These are phyloP conservation scores for Drosophila tripunctata DNA, from an alignment of 2,888 invertebrate species.

Conservation along the genomic window DNA sequence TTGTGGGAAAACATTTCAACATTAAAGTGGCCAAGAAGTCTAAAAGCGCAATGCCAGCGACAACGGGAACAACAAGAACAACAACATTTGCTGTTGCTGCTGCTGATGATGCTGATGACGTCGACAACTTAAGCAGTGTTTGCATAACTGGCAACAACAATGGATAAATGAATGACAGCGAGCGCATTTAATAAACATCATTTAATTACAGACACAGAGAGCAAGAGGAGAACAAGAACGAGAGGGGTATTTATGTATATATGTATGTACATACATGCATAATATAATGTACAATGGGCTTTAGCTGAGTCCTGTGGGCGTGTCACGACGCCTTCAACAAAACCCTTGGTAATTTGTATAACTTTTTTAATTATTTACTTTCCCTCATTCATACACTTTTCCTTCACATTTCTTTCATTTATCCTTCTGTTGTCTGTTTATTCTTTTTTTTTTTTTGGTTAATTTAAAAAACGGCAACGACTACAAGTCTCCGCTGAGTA, in stretches of 20 bases:
- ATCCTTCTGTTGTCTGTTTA: not conserved
- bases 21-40: slow-evolving; percentile 52
- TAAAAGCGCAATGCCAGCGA: slow-evolving; percentile 49
- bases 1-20: slow-evolving; percentile 19
- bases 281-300: slow-evolving; percentile 23
- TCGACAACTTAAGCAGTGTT: slow-evolving; percentile 36
- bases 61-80: not conserved
- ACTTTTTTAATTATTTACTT: slow-evolving; percentile 73
- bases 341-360: slow-evolving; percentile 59
- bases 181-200: slow-evolving; percentile 71
- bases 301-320: slow-evolving; percentile 1
- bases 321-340: slow-evolving; percentile 9
- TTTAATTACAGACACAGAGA: slow-evolving; percentile 59
- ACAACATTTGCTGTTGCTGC: slow-evolving; percentile 18
- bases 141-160: slow-evolving; percentile 11
- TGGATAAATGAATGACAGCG: slow-evolving; percentile 47
- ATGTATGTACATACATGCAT: too few species aligned
- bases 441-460: slow-evolving; percentile 10
- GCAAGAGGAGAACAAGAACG: not conserved
- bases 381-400: slow-evolving; percentile 19
- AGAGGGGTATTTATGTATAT: too few species aligned
- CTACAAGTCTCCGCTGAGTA: slow-evolving; percentile 21
- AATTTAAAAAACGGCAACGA: slow-evolving; percentile 25
- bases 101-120: slow-evolving; percentile 48
- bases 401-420: not conserved